Percentiles rank a stretch among this genome's conserved stretches.
These are phyloP conservation scores for Tridacna gigas DNA, from an alignment of 2,888 invertebrate genomes.

Conservation along the genomic window DNA sequence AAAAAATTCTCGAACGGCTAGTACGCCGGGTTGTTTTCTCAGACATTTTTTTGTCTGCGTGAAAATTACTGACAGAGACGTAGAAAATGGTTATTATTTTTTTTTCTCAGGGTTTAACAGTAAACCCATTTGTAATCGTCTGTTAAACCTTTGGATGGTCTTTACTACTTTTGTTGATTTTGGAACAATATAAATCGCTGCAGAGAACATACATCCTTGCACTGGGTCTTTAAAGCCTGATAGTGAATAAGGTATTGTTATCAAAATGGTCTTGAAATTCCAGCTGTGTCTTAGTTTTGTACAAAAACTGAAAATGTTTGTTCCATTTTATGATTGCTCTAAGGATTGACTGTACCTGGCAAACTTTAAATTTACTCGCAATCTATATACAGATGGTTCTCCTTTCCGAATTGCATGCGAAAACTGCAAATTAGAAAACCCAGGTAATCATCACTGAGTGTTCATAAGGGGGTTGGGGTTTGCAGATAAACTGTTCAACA, in stretches of 20 bases:
- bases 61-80: slow-evolving; percentile 58
- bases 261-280: too few species aligned
- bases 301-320: too few species aligned
- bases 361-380: too few species aligned
- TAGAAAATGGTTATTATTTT: slow-evolving; percentile 46
- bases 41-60: slow-evolving; percentile 54
- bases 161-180: too few species aligned
- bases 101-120: slow-evolving; percentile 52
- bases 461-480: background rate
- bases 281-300: too few species aligned
- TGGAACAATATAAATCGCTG: too few species aligned
- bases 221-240: too few species aligned
- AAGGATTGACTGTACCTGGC: too few species aligned
- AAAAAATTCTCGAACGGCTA: slow-evolving; percentile 17
- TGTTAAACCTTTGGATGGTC: slow-evolving; percentile 15
- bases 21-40: slow-evolving; percentile 20
- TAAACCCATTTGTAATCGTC: slow-evolving; percentile 45
- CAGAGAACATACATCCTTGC: too few species aligned
- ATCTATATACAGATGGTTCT: slow-evolving; percentile 14
- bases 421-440: slow-evolving; percentile 62
- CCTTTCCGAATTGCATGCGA: slow-evolving; percentile 33
- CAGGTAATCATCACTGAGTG: slow-evolving; percentile 53
- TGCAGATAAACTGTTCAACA: background rate
- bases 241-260: too few species aligned
- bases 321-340: too few species aligned